A percentile compares a stretch with the other conserved stretches of the same genome.
phyloP scores from a whole-genome alignment of 2,113 vertebrate species.

The Ciconia stormi region DNA sequence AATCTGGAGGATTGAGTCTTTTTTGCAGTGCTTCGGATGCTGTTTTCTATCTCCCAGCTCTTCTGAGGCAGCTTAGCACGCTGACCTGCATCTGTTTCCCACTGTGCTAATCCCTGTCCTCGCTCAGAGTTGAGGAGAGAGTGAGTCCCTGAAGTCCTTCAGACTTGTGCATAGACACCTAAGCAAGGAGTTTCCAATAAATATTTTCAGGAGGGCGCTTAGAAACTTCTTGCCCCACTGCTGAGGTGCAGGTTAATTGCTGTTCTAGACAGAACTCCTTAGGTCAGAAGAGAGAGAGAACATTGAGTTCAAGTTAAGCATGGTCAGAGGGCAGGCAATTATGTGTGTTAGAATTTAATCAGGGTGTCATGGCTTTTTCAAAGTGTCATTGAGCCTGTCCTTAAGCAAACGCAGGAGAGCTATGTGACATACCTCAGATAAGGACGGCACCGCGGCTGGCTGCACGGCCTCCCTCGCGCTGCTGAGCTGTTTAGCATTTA shows the following conservation, averaged over 20 bases:
- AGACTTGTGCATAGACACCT: background rate
- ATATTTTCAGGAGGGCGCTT: background rate
- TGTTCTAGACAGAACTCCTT: background rate
- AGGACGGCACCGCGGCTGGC: background rate
- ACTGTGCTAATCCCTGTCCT: background rate
- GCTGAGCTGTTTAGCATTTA: background rate
- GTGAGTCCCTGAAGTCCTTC: background rate
- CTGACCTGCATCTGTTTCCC: background rate
- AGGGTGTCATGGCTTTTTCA: background rate
- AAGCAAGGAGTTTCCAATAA: background rate
- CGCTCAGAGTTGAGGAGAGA: background rate
- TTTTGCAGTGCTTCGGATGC: background rate
- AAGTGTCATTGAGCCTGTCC: background rate
- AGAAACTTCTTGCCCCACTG: background rate
- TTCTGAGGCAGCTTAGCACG: background rate
- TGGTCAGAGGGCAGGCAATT: background rate
- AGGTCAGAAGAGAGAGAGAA: background rate
- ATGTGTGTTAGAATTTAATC: background rate
- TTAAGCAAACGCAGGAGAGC: background rate
- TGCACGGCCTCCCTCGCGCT: background rate
- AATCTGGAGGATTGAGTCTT: background rate
- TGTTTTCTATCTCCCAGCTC: background rate
- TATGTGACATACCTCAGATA: background rate
- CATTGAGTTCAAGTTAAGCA: fast-evolving
- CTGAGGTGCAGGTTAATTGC: background rate